Evolutionary conservation across 2,113 vertebrate genomes (phyloP).

Genomic region (Oreochromis aureus): DNA sequence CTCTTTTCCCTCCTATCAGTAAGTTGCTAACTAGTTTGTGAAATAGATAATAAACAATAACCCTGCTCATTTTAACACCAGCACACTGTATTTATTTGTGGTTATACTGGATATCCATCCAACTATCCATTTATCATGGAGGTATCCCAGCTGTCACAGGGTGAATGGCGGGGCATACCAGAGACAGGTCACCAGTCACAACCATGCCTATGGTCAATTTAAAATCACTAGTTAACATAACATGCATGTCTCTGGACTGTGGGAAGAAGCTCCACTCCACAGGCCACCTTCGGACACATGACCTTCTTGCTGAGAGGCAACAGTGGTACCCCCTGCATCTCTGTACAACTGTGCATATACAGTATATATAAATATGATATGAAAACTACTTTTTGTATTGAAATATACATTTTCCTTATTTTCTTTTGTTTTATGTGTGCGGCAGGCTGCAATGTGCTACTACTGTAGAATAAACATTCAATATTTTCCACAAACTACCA

Average conservation of each 20-base stretch:
- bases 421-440: background rate
- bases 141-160: background rate
- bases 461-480: background rate
- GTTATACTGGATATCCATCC: background rate
- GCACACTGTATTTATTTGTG: background rate
- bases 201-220: background rate
- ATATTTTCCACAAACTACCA: background rate
- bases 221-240: background rate
- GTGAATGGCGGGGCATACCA: background rate
- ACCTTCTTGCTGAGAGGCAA: background rate
- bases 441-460: background rate
- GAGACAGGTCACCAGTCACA: background rate
- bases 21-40: background rate
- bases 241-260: background rate
- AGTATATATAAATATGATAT: background rate
- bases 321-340: background rate
- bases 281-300: background rate
- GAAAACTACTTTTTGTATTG: background rate
- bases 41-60: background rate
- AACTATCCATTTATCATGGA: background rate
- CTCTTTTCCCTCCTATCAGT: background rate
- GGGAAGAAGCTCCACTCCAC: background rate
- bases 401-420: background rate
- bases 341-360: background rate
- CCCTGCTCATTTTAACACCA: background rate